Evolutionary conservation across 2,888 invertebrate genomes (phyloP).

Genomic region (Mactromeris polynyma): DNA sequence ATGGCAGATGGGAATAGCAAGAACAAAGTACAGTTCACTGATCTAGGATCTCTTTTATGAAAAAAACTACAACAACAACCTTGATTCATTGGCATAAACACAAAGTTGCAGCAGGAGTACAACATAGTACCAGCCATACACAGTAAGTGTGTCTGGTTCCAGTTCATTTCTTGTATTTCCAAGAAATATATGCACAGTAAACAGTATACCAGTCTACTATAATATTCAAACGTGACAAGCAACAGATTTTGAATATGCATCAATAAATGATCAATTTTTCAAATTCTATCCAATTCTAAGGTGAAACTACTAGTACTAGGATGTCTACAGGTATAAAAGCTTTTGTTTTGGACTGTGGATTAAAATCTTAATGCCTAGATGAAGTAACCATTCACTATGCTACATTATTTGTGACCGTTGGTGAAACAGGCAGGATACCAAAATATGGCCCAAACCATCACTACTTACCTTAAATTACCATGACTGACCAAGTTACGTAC

Average conservation of each 20-base stretch:
- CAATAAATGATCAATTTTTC: too few species aligned
- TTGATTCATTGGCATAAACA: background rate
- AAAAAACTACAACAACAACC: background rate
- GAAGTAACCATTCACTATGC: too few species aligned
- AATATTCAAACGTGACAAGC: background rate
- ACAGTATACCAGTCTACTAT: background rate
- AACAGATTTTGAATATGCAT: background rate
- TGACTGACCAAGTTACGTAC: too few species aligned
- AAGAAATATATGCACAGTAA: background rate
- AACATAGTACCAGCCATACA: background rate
- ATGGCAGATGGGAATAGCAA: background rate
- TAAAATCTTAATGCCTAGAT: too few species aligned
- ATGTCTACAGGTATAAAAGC: too few species aligned
- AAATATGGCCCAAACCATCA: too few species aligned
- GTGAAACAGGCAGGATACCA: too few species aligned
- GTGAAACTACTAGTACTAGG: too few species aligned
- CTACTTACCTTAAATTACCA: too few species aligned
- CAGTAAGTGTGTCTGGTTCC: constrained; percentile 1
- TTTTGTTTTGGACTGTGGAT: too few species aligned
- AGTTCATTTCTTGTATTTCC: background rate
- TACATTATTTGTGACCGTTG: too few species aligned
- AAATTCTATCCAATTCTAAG: too few species aligned
- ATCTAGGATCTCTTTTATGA: constrained; percentile 4
- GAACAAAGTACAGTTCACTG: background rate
- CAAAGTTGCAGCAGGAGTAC: background rate